These are phyloP conservation scores for Desoria tigrina DNA, from an alignment of 2,888 invertebrate species.

Conservation along the genomic window DNA sequence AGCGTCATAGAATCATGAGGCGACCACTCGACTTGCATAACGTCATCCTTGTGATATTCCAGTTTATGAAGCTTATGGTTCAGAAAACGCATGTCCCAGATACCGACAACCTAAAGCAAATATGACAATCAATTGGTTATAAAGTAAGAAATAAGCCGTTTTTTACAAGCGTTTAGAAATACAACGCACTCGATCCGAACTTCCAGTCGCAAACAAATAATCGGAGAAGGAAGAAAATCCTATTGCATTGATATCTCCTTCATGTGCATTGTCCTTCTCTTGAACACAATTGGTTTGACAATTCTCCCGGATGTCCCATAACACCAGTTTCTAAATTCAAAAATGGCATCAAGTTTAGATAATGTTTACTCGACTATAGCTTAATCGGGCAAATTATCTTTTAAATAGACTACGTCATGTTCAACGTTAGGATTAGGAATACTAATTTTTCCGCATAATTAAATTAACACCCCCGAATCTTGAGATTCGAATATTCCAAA, in stretches of 20 bases:
- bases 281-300: conserved; percentile 7
- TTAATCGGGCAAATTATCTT: no score
- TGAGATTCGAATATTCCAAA: not conserved
- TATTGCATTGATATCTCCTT: conserved; percentile 27
- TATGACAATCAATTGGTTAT: not conserved
- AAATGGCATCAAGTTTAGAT: not conserved
- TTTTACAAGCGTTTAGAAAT: not conserved
- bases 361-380: no score
- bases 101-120: conserved; percentile 20
- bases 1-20: conserved; percentile 25
- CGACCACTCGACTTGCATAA: conserved; percentile 37
- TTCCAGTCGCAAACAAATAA: conserved; percentile 24
- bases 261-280: conserved; percentile 22
- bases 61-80: conserved; percentile 21
- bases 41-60: conserved; percentile 26
- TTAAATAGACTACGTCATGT: no score
- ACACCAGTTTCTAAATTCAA: conserved; percentile 26
- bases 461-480: no score
- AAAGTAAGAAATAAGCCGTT: not conserved
- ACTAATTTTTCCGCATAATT: no score
- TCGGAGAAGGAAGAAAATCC: conserved; percentile 30
- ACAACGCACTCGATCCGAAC: conserved; percentile 28
- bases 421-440: no score
- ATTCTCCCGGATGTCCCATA: conserved; percentile 25
- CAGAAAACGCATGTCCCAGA: conserved; percentile 32